Evolutionary conservation across 2,888 invertebrate species (phyloP).

Genomic region (Pristionchus japonicus): DNA sequence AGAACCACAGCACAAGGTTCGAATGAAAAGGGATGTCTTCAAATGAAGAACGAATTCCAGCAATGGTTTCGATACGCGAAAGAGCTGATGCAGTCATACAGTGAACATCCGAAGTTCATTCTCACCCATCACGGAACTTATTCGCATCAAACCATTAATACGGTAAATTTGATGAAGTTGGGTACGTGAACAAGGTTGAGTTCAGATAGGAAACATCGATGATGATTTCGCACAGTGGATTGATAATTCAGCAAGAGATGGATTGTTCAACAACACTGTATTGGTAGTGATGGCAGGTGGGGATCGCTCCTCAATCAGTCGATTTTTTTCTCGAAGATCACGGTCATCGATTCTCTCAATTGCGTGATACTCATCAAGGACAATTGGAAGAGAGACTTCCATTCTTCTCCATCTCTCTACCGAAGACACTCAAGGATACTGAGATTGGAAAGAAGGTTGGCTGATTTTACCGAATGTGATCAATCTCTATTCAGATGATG

Average conservation of each 20-base stretch:
- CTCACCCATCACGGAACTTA: slow-evolving; percentile 75
- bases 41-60: slow-evolving; percentile 59
- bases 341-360: slow-evolving; percentile 45
- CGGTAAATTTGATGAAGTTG: slow-evolving; percentile 50
- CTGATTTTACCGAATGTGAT: neutral
- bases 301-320: slow-evolving; percentile 82
- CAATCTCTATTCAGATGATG: neutral
- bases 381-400: slow-evolving; percentile 42
- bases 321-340: slow-evolving; percentile 85
- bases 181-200: neutral
- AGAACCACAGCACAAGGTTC: slow-evolving; percentile 21
- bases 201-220: slow-evolving; percentile 80
- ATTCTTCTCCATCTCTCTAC: slow-evolving; percentile 11
- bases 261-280: slow-evolving; percentile 74
- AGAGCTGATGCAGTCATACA: slow-evolving; percentile 73
- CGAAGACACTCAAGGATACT: neutral
- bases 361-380: slow-evolving; percentile 49
- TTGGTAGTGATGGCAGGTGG: slow-evolving; percentile 74
- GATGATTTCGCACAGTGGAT: slow-evolving; percentile 64
- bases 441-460: neutral
- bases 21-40: neutral
- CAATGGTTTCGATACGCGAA: slow-evolving; percentile 74
- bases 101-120: slow-evolving; percentile 70
- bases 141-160: slow-evolving; percentile 73
- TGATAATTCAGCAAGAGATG: slow-evolving; percentile 54